These are phyloP conservation scores for Hipparchia sbordonii DNA, from an alignment of 2,888 invertebrate genomes.

Conservation along the genomic window DNA sequence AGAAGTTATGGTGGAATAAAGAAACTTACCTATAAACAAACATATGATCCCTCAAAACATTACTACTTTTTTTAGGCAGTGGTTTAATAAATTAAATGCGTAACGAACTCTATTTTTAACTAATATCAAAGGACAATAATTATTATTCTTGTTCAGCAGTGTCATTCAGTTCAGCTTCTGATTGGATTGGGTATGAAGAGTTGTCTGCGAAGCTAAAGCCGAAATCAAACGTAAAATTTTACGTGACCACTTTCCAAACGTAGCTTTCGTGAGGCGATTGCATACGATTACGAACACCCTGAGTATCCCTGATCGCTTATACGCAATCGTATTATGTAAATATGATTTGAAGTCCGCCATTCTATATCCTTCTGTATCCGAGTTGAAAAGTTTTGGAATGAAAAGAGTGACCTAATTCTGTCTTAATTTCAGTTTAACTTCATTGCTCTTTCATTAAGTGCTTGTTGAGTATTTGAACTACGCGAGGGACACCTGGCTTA, in stretches of 20 bases:
- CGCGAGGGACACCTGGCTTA: too few relatives aligned
- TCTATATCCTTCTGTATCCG: neutral
- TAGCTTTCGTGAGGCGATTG: conserved; percentile 70
- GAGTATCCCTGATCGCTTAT: conserved; percentile 56
- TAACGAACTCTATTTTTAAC: too few relatives aligned
- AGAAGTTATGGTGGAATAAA: neutral
- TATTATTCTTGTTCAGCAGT: conserved; percentile 63
- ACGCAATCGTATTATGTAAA: conserved; percentile 70
- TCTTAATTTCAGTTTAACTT: neutral
- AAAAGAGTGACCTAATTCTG: neutral
- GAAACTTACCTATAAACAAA: too few relatives aligned
- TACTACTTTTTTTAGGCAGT: too few relatives aligned
- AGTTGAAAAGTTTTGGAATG: neutral
- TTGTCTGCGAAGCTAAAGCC: conserved; percentile 67
- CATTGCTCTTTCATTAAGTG: too few relatives aligned
- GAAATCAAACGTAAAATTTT: conserved; percentile 80
- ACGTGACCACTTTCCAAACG: conserved; percentile 80
- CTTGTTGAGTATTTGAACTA: too few relatives aligned
- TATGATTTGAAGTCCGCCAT: conserved; percentile 38
- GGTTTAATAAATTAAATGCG: too few relatives aligned
- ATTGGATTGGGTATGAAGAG: conserved; percentile 79
- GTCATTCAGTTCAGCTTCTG: conserved; percentile 63
- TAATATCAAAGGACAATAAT: too few relatives aligned
- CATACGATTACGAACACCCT: conserved; percentile 56
- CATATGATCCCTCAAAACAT: too few relatives aligned